Conservation (phyloP, 2,113 vertebrate species). For the Pedionomus torquatus region DNA sequence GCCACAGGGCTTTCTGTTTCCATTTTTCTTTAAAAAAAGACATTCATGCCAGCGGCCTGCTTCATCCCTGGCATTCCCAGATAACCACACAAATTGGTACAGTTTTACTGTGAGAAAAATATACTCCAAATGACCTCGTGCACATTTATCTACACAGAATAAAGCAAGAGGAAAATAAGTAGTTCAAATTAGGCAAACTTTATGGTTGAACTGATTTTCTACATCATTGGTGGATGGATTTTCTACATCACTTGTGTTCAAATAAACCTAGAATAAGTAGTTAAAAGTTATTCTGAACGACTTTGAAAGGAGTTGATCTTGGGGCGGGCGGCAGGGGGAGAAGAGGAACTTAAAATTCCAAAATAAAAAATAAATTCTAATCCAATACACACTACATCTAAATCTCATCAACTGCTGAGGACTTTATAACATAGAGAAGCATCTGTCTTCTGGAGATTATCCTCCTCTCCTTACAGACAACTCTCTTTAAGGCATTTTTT, state of each 20-base stretch:
- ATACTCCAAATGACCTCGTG: not conserved
- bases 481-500: not conserved
- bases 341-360: not conserved
- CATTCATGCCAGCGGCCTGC: not conserved
- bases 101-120: not conserved
- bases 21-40: not conserved
- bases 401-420: not conserved
- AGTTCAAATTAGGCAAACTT: not conserved
- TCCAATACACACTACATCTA: not conserved
- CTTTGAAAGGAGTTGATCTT: not conserved
- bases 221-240: not conserved
- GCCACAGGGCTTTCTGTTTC: not conserved
- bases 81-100: not conserved
- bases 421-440: not conserved
- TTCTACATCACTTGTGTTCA: not conserved
- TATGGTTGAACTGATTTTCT: not conserved
- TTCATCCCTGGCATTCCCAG: not conserved
- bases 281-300: not conserved
- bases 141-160: not conserved
- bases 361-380: not conserved
- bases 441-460: not conserved
- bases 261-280: not conserved
- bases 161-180: not conserved
- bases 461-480: not conserved
- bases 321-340: fast-evolving